Base-by-base conservation (phyloP, 2,888 invertebrate species). In the Yponomeuta plumbellus region DNA sequence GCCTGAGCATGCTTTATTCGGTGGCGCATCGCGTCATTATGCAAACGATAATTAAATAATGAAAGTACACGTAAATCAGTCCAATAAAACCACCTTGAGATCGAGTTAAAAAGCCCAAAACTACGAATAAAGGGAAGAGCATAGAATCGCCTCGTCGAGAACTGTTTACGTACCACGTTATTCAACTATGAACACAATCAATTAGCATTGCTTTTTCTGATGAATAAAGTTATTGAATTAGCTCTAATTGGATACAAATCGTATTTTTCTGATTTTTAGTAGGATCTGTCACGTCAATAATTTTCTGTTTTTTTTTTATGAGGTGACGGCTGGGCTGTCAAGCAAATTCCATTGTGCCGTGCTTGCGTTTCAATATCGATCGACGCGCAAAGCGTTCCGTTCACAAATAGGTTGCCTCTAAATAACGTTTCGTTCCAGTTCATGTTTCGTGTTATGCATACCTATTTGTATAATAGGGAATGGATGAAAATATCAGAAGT, bases 51-150 rank as follows among this genome's bases (percentile, higher is more conserved):
- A 88, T 87, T 86, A 84, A 80, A 83, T 84, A 82, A 83, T 62
- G 26, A 52, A 61, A 64, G 22, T 11, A 39, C 40, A 62, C 62
- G 34, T 62, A 34, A 34, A 62, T 23, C 44, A 11, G 69, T 68
- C 66, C 66, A 66, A 64, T 76, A 79, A 79, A 80, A 77, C 80
- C 88, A 86, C 90, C 88, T 89, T 90, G 88, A 83, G 74, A 77
- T 17, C 75, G 76, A 72, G 76, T 79, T 78, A 85, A 83, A 81
- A 80, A 77, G 74, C 72, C 72, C 73, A 73, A 76, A 77, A 74
- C 76, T 75, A 77, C 80, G 74, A 73, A 73, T 73, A 71, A 71
- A 69, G 66, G 71, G 67, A 70, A 67, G 72, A 75, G 72, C 73
- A 73, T 73, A 77, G 75, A 74, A 73, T 74, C 66, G 73, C 72